Conservation (phyloP, 2,888 invertebrate genomes). For the Lasioglossum leucozonium region DNA sequence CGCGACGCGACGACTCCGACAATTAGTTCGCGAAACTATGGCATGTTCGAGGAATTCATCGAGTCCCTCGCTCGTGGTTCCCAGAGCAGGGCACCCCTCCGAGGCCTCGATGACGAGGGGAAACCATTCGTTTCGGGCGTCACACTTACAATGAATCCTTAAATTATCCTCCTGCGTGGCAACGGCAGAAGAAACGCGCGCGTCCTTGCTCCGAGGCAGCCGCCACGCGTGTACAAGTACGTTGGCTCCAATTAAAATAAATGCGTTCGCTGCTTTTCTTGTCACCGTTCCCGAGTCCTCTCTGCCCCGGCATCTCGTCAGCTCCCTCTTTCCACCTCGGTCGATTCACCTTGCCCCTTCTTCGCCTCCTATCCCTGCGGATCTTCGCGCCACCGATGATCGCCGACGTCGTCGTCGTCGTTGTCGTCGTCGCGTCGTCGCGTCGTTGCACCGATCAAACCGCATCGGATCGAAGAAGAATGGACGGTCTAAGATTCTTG, state of each 20-base stretch:
- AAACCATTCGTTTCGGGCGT: slow-evolving; percentile 69
- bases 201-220: slow-evolving; percentile 65
- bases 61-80: slow-evolving; percentile 26
- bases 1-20: neutral
- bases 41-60: slow-evolving; percentile 39
- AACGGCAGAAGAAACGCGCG: slow-evolving; percentile 60
- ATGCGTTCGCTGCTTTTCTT: slow-evolving; percentile 74
- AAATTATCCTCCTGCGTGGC: slow-evolving; percentile 68
- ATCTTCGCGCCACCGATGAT: slow-evolving; percentile 47
- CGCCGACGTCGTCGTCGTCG: neutral
- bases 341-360: neutral
- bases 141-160: slow-evolving; percentile 72
- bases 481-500: neutral
- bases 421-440: slow-evolving; percentile 11
- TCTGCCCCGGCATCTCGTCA: slow-evolving; percentile 64
- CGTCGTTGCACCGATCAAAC: slow-evolving; percentile 26
- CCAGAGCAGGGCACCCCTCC: slow-evolving; percentile 18
- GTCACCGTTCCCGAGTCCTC: slow-evolving; percentile 63
- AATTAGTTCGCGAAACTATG: slow-evolving; percentile 37
- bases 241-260: slow-evolving; percentile 74
- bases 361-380: slow-evolving; percentile 17
- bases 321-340: slow-evolving; percentile 15
- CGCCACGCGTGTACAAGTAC: slow-evolving; percentile 61
- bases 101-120: slow-evolving; percentile 63
- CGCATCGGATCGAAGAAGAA: neutral